A percentile compares a stretch with the other conserved stretches of the same genome.
These are phyloP conservation scores for Todiramphus chloris DNA, from an alignment of 2,113 vertebrate genomes.

Conservation along the genomic window DNA sequence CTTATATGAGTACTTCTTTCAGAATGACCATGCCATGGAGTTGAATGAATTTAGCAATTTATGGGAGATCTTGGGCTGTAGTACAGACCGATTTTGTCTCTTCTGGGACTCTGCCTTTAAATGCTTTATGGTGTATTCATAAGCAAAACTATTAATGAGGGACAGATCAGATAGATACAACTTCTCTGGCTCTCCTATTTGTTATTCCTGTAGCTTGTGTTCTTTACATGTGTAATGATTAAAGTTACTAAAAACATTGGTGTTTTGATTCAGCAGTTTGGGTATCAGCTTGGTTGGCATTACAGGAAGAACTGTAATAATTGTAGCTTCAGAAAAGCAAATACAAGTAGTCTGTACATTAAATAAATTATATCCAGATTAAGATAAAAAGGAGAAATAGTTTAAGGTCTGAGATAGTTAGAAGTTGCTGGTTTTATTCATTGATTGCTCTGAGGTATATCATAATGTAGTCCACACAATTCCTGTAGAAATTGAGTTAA, in stretches of 20 bases:
- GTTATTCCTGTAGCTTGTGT: neutral
- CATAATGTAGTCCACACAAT: neutral
- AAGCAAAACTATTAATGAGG: neutral
- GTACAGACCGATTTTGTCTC: neutral
- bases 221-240: neutral
- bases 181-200: neutral
- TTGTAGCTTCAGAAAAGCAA: neutral
- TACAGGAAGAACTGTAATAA: neutral
- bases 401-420: neutral
- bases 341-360: neutral
- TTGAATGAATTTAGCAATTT: neutral
- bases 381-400: neutral
- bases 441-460: neutral
- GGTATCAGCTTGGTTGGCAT: neutral
- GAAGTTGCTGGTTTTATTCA: neutral
- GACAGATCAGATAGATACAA: rapidly evolving
- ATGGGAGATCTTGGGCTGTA: neutral
- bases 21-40: neutral
- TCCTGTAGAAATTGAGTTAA: neutral
- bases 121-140: neutral
- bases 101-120: neutral
- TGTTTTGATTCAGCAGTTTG: neutral
- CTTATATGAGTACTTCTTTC: rapidly evolving
- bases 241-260: neutral
- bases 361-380: neutral